These are phyloP conservation scores for Panagrolaimus sp. DNA, from an alignment of 1,140 invertebrate species.

Conservation along the genomic window DNA sequence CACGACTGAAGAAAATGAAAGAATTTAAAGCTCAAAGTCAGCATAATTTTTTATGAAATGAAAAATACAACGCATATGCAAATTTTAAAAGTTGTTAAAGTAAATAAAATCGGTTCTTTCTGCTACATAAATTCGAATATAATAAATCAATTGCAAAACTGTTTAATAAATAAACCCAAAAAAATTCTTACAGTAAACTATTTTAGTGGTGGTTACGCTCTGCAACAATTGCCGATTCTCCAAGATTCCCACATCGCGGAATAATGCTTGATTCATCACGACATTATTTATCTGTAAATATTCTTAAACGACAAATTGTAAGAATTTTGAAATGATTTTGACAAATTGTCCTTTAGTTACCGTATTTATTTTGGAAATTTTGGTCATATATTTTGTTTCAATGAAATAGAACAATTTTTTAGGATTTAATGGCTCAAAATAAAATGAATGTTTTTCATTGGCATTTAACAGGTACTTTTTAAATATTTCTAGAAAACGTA, in stretches of 20 bases:
- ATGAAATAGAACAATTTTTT: neutral
- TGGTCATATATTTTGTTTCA: neutral
- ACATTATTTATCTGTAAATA: constrained; percentile 70
- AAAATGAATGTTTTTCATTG: constrained; percentile 67
- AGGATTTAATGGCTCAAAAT: constrained; percentile 45
- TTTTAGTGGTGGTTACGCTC: constrained; percentile 11
- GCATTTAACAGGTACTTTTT: constrained; percentile 63
- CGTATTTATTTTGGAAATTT: neutral
- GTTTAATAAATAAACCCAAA: too few relatives aligned
- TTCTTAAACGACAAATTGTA: constrained; percentile 68
- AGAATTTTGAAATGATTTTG: constrained; percentile 18
- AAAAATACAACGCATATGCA: too few relatives aligned
- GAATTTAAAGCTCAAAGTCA: too few relatives aligned
- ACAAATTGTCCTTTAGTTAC: neutral
- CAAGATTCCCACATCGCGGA: constrained; percentile 72
- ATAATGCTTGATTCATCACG: constrained; percentile 76
- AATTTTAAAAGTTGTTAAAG: too few relatives aligned
- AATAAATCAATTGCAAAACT: too few relatives aligned
- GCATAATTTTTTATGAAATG: too few relatives aligned
- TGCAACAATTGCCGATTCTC: constrained; percentile 64
- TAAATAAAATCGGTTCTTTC: too few relatives aligned
- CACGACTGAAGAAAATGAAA: too few relatives aligned
- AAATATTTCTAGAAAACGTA: neutral
- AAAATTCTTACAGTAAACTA: too few relatives aligned
- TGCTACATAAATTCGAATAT: too few relatives aligned